These are phyloP conservation scores for Papilio dardanus DNA, from an alignment of 1,140 invertebrate genomes.

Conservation along the genomic window DNA sequence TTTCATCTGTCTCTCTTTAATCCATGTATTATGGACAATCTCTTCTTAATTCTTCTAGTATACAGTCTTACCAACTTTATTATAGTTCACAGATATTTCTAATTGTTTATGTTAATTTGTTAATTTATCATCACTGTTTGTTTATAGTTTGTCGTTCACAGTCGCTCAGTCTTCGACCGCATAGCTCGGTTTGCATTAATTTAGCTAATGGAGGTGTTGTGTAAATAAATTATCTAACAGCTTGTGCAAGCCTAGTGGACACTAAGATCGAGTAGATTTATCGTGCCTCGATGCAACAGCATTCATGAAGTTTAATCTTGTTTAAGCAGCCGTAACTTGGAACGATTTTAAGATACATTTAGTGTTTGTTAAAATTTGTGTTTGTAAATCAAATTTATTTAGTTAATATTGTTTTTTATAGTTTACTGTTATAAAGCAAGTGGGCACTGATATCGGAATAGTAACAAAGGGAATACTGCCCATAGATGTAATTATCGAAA, in stretches of 20 bases:
- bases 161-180: conserved; percentile 6
- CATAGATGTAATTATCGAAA: too few species aligned
- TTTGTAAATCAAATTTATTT: too few species aligned
- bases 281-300: not conserved
- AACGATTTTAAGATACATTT: not conserved
- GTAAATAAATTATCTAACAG: conserved; percentile 35
- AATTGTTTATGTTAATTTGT: too few species aligned
- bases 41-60: too few species aligned
- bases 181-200: conserved; percentile 7
- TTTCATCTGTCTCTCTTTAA: too few species aligned
- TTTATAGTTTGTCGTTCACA: not conserved
- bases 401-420: too few species aligned
- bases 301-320: conserved; percentile 2
- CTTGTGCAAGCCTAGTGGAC: conserved; percentile 20
- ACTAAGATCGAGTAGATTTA: conserved; percentile 23
- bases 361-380: not conserved
- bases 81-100: too few species aligned
- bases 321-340: not conserved
- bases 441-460: too few species aligned
- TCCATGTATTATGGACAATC: too few species aligned
- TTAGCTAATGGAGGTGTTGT: conserved; percentile 31
- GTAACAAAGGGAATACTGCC: too few species aligned
- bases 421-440: too few species aligned
- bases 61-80: too few species aligned
- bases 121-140: not conserved